Percentiles rank a stretch among this genome's conserved stretches.
phyloP scores from a whole-genome alignment of 1,140 invertebrate species.

The Cherax destructor region DNA sequence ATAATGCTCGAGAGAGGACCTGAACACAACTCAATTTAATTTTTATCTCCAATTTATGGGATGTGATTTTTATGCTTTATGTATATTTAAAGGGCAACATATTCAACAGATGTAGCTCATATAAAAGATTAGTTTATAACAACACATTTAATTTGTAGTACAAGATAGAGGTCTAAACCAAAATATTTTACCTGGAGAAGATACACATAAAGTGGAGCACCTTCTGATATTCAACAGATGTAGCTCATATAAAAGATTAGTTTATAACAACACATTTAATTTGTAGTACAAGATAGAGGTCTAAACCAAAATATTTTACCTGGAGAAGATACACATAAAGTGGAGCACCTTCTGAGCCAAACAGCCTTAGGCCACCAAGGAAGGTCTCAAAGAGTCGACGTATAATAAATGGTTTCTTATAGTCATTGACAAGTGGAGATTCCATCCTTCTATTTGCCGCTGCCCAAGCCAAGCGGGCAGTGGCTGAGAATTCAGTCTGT shows the following conservation, averaged over 20 bases:
- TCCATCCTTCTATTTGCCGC: conserved; percentile 59
- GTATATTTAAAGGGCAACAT: no score
- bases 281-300: no score
- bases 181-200: conserved; percentile 32
- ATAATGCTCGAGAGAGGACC: no score
- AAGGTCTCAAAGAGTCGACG: conserved; percentile 76
- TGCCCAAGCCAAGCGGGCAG: conserved; percentile 59
- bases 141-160: no score
- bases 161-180: no score
- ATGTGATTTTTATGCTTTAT: no score
- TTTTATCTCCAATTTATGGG: no score
- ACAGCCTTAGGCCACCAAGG: conserved; percentile 75
- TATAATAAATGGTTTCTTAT: conserved; percentile 76
- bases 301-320: background rate
- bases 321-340: conserved; percentile 47
- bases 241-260: no score
- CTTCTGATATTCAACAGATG: background rate
- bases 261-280: no score
- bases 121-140: no score
- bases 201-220: conserved; percentile 50
- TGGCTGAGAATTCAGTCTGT: conserved; percentile 53
- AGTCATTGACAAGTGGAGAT: conserved; percentile 77
- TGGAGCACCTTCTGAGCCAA: conserved; percentile 20
- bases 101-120: no score
- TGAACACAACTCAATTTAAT: no score